Evolutionary conservation across 2,797 vertebrate genomes (phyloP).

Genomic region (Siniperca undulata): DNA sequence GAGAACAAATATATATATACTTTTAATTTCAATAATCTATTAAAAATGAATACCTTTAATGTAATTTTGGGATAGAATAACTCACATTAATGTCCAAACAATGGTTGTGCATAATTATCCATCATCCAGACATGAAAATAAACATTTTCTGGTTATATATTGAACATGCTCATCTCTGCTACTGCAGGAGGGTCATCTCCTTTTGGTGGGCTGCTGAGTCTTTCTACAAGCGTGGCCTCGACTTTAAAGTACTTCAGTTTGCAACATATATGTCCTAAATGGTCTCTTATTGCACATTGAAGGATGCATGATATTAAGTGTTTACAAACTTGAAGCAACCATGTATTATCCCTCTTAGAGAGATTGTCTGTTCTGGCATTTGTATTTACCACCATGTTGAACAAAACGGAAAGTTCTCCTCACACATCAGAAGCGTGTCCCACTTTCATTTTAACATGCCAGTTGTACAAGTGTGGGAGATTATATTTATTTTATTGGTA

Average conservation of each 20-base stretch:
- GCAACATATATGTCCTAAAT: constrained; percentile 80
- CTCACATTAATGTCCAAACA: constrained; percentile 75
- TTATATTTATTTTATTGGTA: constrained; percentile 69
- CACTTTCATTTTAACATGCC: constrained; percentile 62
- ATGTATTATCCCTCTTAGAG: constrained; percentile 79
- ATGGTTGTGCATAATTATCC: constrained; percentile 89
- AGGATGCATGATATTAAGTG: constrained; percentile 87
- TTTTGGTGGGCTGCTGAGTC: constrained; percentile 57
- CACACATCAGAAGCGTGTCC: constrained; percentile 53
- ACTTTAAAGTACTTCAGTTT: constrained; percentile 79
- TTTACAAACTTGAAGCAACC: constrained; percentile 87
- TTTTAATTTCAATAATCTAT: constrained; percentile 90
- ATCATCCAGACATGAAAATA: constrained; percentile 79
- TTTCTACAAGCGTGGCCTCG: constrained; percentile 72
- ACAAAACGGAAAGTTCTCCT: constrained; percentile 65
- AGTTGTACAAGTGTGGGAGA: constrained; percentile 62
- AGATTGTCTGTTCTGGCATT: constrained; percentile 76
- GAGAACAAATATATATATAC: constrained; percentile 80
- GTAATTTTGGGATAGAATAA: constrained; percentile 86
- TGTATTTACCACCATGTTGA: constrained; percentile 78
- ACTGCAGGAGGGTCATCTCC: constrained; percentile 61
- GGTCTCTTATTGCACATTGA: constrained; percentile 84
- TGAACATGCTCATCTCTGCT: constrained; percentile 63
- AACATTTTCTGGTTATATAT: constrained; percentile 71
- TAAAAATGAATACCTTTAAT: constrained; percentile 87